Base-by-base conservation (phyloP, 2,888 invertebrate species). In the Papilio gigon region DNA sequence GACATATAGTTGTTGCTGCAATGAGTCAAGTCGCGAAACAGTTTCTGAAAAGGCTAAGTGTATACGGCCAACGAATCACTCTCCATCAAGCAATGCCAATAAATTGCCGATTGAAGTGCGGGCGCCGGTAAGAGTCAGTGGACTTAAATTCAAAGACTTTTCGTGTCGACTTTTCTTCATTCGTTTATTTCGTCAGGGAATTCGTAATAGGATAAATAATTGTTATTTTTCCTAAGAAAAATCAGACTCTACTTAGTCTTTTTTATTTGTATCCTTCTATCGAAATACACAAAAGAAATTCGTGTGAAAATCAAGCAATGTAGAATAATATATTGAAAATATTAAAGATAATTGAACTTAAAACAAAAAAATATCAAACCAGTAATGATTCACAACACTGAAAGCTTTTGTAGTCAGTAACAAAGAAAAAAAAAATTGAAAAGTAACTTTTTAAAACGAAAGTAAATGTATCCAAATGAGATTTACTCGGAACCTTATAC, bases 401-500 rank as follows among this genome's bases (percentile, higher is more conserved):
- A 65, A 65, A 69, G 53, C 65, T 14, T 60, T 25, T 40, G 47
- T 44, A 27, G 44, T 42, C 25, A 25, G 14, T 30, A 44, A 30
- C 58, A 62, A 40, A 53, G 5, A 27, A 68, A 64, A 65, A 56
- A 70, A 70, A 67, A 70, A n/a, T n/a, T 63, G 70, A 72, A 71
- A 76, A 68, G 76, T 81, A 82, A 84, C 84, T 85, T 84, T 84
- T 68, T 84, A 80, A 82, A 82, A 81, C 73, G 78, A 75, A 83
- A 81, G 84, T 84, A 86, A 87, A 88, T 85, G 80, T 88, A 87
- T 82, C 84, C 83, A 88, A 88, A 90, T 88, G 84, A 83, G 86
- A 89, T 89, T 89, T 88, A 80, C 80, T 75, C 78, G 75, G 82
- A 85, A 84, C 83, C 84, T 86, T 84, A 86, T 87, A 84, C 81